Evolutionary conservation across 2,888 invertebrate genomes (phyloP).

Genomic region (Ichneumoninae sp.): DNA sequence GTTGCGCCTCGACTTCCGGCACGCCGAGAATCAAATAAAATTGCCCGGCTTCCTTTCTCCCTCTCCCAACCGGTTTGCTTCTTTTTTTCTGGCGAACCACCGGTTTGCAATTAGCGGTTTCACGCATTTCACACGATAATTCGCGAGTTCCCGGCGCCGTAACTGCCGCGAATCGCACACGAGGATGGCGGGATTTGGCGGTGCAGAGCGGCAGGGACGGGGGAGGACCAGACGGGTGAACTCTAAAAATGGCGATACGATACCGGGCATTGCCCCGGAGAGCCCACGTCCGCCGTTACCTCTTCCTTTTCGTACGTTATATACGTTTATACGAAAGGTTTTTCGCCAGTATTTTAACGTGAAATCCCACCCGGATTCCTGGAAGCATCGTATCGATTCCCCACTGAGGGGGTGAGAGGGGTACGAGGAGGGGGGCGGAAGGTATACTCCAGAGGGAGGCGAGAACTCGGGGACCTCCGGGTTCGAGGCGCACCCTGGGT

Average conservation of each 20-base stretch:
- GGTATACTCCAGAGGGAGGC: slow-evolving; percentile 76
- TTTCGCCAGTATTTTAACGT: slow-evolving; percentile 79
- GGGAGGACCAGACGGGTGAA: slow-evolving; percentile 48
- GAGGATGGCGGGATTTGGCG: slow-evolving; percentile 51
- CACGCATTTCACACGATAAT: slow-evolving; percentile 62
- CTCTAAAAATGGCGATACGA: slow-evolving; percentile 37
- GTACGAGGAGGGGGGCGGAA: slow-evolving; percentile 69
- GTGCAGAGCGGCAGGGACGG: slow-evolving; percentile 1
- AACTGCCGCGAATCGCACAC: slow-evolving; percentile 45
- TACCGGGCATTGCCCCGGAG: slow-evolving; percentile 40
- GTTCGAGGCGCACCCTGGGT: slow-evolving; percentile 41
- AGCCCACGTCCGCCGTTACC: slow-evolving; percentile 28
- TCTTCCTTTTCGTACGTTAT: slow-evolving; percentile 46
- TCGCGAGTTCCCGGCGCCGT: slow-evolving; percentile 50
- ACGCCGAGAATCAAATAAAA: slow-evolving; percentile 44
- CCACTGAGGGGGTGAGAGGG: slow-evolving; percentile 43
- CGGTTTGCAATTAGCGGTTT: slow-evolving; percentile 76
- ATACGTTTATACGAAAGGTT: slow-evolving; percentile 62
- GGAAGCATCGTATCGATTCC: slow-evolving; percentile 81
- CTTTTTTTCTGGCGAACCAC: slow-evolving; percentile 39
- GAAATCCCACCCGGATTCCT: slow-evolving; percentile 78
- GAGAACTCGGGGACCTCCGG: slow-evolving; percentile 67
- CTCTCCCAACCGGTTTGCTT: slow-evolving; percentile 25
- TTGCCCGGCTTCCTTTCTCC: slow-evolving; percentile 45
- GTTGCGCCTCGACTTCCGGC: slow-evolving; percentile 45